Evolutionary conservation across 2,888 invertebrate species (phyloP).

Genomic region (Calephelis perditalis): DNA sequence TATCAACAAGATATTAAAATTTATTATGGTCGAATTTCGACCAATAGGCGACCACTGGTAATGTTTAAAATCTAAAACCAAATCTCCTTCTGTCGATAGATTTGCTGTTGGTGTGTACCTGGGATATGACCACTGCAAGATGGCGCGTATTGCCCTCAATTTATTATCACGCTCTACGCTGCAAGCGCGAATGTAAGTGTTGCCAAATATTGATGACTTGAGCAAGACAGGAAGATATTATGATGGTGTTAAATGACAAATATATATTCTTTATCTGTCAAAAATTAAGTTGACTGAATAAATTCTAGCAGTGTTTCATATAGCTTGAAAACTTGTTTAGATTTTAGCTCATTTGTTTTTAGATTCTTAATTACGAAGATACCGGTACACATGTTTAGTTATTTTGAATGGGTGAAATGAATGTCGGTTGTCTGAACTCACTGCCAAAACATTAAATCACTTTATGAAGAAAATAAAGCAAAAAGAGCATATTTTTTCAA

Average conservation of each 20-base stretch:
- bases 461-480: neutral
- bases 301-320: neutral
- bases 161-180: constrained; percentile 7
- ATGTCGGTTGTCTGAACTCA: constrained; percentile 2
- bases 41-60: too few species aligned
- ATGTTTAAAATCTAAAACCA: too few species aligned
- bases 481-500: neutral
- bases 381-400: neutral
- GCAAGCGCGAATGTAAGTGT: constrained; percentile 11
- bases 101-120: constrained; percentile 3
- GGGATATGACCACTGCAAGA: constrained; percentile 6
- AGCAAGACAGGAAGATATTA: neutral
- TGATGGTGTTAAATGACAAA: neutral
- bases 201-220: neutral
- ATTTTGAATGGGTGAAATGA: neutral
- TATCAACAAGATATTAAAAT: too few species aligned
- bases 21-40: too few species aligned
- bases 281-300: neutral
- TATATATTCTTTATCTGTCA: neutral
- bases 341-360: neutral
- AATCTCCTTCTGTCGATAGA: neutral
- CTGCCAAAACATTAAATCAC: constrained; percentile 3
- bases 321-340: neutral
- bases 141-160: constrained; percentile 6
- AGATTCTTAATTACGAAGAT: neutral